Conservation (phyloP, 2,113 vertebrate genomes). For the Sander vitreus region DNA sequence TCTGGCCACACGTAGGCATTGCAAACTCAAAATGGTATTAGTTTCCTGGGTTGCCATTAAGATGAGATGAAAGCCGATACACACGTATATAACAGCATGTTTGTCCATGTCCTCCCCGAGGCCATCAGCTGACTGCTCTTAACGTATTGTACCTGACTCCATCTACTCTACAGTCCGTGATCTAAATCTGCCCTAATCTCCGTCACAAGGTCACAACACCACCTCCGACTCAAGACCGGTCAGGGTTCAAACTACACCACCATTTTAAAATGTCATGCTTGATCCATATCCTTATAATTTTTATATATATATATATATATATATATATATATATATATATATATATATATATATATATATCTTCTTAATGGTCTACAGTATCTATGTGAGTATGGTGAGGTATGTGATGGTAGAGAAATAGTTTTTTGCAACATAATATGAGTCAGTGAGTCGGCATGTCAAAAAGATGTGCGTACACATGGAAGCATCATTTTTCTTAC, state of each 20-base stretch:
- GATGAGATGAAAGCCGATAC: conserved; percentile 2
- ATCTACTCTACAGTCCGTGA: conserved; percentile 46
- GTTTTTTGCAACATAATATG: not conserved
- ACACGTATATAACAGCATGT: conserved; percentile 3
- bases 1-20: conserved; percentile 8
- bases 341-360: too few species aligned
- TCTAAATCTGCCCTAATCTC: conserved; percentile 79
- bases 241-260: not conserved
- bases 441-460: not conserved
- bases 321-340: too few species aligned
- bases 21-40: not conserved
- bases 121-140: conserved; percentile 64
- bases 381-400: not conserved
- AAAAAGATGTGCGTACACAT: not conserved
- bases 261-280: not conserved
- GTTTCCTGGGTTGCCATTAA: conserved; percentile 32
- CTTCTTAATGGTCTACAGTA: not conserved
- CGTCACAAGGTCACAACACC: conserved; percentile 62
- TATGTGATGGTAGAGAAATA: not conserved
- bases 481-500: not conserved
- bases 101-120: conserved; percentile 13
- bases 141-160: conserved; percentile 56
- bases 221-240: not conserved
- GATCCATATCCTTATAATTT: not conserved
- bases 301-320: too few species aligned